phyloP scores from a whole-genome alignment of 2,797 vertebrate species.

The Malurus leucopterus region DNA sequence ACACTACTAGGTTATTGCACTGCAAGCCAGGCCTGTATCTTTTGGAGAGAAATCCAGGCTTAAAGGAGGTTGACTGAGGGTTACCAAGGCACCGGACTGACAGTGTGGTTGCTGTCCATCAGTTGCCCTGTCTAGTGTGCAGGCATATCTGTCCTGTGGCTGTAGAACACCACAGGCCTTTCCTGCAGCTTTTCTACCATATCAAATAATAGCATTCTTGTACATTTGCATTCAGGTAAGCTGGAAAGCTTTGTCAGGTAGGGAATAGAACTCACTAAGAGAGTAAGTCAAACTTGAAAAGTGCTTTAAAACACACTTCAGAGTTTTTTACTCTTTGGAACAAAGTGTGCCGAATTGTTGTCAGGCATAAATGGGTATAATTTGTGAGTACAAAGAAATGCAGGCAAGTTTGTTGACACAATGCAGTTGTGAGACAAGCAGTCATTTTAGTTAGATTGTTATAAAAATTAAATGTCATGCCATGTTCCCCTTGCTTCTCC shows the following conservation, averaged over 20 bases:
- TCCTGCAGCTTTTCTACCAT: not conserved
- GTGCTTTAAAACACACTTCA: not conserved
- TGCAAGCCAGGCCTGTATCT: not conserved
- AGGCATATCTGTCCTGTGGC: not conserved
- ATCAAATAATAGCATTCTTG: not conserved
- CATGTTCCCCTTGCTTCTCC: rapidly evolving
- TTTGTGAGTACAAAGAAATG: not conserved
- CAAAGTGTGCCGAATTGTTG: not conserved
- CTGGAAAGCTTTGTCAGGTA: not conserved
- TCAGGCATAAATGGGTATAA: not conserved
- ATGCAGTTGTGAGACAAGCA: not conserved
- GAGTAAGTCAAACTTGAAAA: not conserved
- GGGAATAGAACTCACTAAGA: not conserved
- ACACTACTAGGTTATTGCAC: not conserved
- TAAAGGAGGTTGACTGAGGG: not conserved
- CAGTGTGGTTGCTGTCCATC: not conserved
- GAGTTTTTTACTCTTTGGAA: not conserved
- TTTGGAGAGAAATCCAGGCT: not conserved
- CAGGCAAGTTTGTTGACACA: not conserved
- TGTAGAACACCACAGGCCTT: not conserved
- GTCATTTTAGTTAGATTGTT: not conserved
- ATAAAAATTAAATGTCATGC: not conserved
- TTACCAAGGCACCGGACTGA: not conserved
- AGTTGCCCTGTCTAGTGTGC: not conserved
- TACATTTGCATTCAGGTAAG: not conserved